Evolutionary conservation across 2,888 invertebrate species (phyloP).

Genomic region (Timandra comae): DNA sequence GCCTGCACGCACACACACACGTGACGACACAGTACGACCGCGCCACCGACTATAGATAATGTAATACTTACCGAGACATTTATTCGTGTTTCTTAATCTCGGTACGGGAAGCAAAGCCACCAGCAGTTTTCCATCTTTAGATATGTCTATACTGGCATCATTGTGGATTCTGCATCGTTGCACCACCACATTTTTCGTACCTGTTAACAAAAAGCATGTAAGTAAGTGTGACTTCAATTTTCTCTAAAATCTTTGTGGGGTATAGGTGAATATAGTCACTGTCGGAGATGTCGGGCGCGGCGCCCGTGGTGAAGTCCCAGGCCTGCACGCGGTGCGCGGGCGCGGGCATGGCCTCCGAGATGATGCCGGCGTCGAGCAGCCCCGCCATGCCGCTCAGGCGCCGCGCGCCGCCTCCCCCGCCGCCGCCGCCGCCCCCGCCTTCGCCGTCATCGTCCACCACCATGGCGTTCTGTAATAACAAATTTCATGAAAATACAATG

Average conservation of each 20-base stretch:
- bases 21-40: too few relatives aligned
- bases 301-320: constrained; percentile 86
- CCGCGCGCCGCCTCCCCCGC: constrained; percentile 28
- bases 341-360: constrained; percentile 76
- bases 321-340: constrained; percentile 88
- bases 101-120: constrained; percentile 86
- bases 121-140: constrained; percentile 85
- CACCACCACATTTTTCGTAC: constrained; percentile 85
- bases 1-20: constrained; percentile 57
- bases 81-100: constrained; percentile 80
- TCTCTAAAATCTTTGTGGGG: background rate
- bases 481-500: background rate
- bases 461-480: constrained; percentile 55
- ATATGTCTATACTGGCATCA: constrained; percentile 90
- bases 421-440: constrained; percentile 13
- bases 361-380: constrained; percentile 58
- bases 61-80: constrained; percentile 79
- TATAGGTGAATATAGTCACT: constrained; percentile 61
- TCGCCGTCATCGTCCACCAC: constrained; percentile 63
- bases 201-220: constrained; percentile 59
- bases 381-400: constrained; percentile 58
- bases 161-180: constrained; percentile 90
- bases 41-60: too few relatives aligned
- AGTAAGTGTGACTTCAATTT: too few relatives aligned
- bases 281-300: constrained; percentile 84